phyloP scores from a whole-genome alignment of 2,888 invertebrate genomes.

The Mesorhabditis spiculigera region DNA sequence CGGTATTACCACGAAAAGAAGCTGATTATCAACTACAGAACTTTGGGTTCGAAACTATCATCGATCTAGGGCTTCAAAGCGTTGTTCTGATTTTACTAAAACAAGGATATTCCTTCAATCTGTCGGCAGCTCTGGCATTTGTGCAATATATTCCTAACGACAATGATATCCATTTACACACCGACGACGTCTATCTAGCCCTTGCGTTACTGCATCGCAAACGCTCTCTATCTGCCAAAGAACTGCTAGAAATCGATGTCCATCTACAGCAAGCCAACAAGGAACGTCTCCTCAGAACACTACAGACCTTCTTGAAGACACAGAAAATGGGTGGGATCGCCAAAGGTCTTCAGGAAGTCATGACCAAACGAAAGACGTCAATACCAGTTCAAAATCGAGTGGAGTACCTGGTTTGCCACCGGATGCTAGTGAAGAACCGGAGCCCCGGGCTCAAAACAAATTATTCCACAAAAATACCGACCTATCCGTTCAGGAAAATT shows the following conservation, averaged over 20 bases:
- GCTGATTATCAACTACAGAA: neutral
- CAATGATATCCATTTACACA: neutral
- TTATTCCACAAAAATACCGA: neutral
- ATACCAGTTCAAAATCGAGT: neutral
- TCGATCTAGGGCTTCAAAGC: neutral
- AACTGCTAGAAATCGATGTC: neutral
- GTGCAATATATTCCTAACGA: neutral
- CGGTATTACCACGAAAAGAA: neutral
- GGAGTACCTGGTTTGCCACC: neutral
- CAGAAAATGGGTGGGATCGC: neutral
- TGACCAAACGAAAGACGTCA: neutral
- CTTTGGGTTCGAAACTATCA: neutral
- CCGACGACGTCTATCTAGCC: conserved; percentile 4
- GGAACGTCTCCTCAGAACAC: neutral
- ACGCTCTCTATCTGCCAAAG: neutral
- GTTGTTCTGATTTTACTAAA: neutral
- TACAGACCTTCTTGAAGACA: neutral
- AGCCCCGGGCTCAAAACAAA: neutral
- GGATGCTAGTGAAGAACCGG: neutral
- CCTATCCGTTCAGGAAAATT: neutral
- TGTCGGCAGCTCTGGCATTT: neutral
- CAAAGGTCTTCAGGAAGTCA: neutral
- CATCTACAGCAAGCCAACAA: neutral
- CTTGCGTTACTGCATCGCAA: neutral
- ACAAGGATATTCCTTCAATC: neutral